These are phyloP conservation scores for Drosophila subquinaria DNA, from an alignment of 2,888 invertebrate genomes.

Conservation along the genomic window DNA sequence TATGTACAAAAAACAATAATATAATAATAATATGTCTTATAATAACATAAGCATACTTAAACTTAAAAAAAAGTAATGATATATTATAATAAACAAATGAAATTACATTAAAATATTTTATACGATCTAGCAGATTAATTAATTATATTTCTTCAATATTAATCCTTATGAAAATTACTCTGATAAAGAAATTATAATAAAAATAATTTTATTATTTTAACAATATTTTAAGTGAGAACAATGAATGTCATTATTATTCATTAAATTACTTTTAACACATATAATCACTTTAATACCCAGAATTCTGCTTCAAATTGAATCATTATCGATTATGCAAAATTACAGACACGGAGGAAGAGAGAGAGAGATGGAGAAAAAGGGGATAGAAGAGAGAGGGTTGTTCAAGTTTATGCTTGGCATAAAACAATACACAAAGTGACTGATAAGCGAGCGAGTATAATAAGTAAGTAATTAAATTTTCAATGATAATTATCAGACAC, in stretches of 20 bases:
- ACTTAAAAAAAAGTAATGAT: too few relatives aligned
- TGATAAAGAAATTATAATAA: too few relatives aligned
- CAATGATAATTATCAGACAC: constrained; percentile 63
- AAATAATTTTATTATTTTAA: too few relatives aligned
- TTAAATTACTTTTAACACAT: background rate
- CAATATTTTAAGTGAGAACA: background rate
- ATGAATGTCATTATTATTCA: background rate
- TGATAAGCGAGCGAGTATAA: constrained; percentile 64
- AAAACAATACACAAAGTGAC: constrained; percentile 22
- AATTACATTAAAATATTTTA: too few relatives aligned
- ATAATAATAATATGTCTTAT: too few relatives aligned
- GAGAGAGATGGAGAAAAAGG: constrained; percentile 1
- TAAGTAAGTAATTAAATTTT: constrained; percentile 71
- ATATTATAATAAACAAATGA: too few relatives aligned
- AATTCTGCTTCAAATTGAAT: background rate
- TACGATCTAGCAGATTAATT: too few relatives aligned
- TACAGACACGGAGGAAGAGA: background rate
- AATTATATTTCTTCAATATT: too few relatives aligned
- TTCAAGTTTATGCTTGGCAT: constrained; percentile 12
- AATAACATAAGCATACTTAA: too few relatives aligned
- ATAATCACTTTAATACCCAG: background rate
- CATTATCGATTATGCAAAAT: constrained; percentile 10
- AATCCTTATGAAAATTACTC: too few relatives aligned
- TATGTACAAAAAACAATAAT: too few relatives aligned
- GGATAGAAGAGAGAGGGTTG: background rate